phyloP scores from a whole-genome alignment of 2,113 vertebrate genomes.

The Phocoena sinus region DNA sequence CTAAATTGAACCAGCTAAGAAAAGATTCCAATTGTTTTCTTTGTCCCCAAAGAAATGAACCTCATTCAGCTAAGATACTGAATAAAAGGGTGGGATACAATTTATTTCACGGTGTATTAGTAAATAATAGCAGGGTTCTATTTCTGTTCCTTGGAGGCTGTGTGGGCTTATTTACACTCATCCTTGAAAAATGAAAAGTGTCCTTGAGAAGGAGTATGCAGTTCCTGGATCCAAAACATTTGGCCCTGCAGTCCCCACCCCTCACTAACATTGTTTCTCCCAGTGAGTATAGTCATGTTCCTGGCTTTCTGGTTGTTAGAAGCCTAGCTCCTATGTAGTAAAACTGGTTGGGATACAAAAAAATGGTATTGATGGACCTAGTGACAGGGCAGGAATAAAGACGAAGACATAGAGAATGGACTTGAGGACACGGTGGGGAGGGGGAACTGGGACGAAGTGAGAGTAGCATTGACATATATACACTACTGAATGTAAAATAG shows the following conservation, averaged over 20 bases:
- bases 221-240: background rate
- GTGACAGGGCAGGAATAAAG: too few species aligned
- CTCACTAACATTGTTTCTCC: background rate
- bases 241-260: background rate
- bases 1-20: slow-evolving; percentile 67
- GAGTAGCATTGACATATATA: too few species aligned
- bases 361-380: too few species aligned
- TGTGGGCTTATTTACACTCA: background rate
- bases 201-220: background rate
- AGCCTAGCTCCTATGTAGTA: background rate
- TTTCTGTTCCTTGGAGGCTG: background rate
- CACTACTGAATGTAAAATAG: too few species aligned
- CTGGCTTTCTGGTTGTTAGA: background rate
- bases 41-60: slow-evolving; percentile 16
- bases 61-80: background rate
- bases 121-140: background rate
- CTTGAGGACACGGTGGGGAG: too few species aligned
- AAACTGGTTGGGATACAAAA: background rate
- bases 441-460: too few species aligned
- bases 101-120: background rate
- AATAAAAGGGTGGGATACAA: background rate
- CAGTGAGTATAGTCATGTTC: background rate
- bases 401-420: too few species aligned
- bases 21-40: slow-evolving; percentile 60
- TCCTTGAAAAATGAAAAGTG: slow-evolving; percentile 14